Evolutionary conservation across 2,888 invertebrate genomes (phyloP).

Genomic region (Drosophila testacea): DNA sequence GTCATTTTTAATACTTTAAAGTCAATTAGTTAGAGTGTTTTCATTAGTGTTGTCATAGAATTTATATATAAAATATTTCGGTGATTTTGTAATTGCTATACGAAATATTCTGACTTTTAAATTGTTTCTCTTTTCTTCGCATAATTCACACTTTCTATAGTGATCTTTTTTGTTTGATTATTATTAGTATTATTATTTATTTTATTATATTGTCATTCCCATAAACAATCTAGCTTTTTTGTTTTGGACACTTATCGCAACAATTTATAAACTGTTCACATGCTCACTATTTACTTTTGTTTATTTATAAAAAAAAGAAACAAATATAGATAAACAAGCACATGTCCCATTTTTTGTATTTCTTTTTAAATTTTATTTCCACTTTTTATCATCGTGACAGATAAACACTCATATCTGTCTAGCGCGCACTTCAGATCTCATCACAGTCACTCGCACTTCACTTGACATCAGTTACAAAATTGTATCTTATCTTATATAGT

Average conservation of each 20-base stretch:
- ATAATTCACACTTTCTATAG: too few species aligned
- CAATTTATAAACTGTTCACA: constrained; percentile 34
- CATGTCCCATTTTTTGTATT: constrained; percentile 34
- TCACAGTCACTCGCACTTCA: constrained; percentile 49
- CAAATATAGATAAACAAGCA: constrained; percentile 59
- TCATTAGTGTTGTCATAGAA: too few species aligned
- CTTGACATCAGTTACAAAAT: constrained; percentile 54
- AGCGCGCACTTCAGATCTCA: constrained; percentile 45
- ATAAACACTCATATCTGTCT: constrained; percentile 55
- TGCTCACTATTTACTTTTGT: constrained; percentile 40
- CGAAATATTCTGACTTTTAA: too few species aligned
- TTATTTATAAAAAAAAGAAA: constrained; percentile 20
- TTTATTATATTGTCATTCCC: constrained; percentile 10
- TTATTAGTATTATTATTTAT: too few species aligned
- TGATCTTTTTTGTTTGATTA: too few species aligned
- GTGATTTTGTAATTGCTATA: too few species aligned
- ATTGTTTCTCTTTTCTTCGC: too few species aligned
- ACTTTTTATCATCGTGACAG: constrained; percentile 61
- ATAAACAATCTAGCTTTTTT: constrained; percentile 34
- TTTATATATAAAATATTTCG: too few species aligned
- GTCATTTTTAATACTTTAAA: not conserved
- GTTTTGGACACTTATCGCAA: constrained; percentile 5
- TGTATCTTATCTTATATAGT: constrained; percentile 59
- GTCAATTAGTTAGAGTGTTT: too few species aligned
- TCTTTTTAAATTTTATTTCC: constrained; percentile 22